Evolutionary conservation across 1,140 invertebrate species (phyloP), one percentile per base, ranked within the genome.

Genomic region (Lasaia peninsularis): DNA sequence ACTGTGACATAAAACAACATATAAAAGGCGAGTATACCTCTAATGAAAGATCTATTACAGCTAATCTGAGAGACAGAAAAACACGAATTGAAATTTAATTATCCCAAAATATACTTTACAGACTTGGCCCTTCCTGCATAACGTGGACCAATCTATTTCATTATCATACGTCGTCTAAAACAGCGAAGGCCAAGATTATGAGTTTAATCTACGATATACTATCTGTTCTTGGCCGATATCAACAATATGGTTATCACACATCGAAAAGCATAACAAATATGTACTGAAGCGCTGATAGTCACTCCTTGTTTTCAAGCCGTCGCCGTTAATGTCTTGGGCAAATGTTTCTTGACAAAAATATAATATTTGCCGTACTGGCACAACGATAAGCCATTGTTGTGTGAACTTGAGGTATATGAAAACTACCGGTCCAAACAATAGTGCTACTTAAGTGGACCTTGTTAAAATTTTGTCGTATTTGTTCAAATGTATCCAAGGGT

Each of bases 401-500:
- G 18, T 16, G 37, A 44, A 44, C 37, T 44, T 44, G 37, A 44
- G 37, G 37, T 44, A 16, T 44, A 44, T 18, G 37, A 44, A 9
- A 44, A 44, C 37, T 44, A 44, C 18, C 16, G 18, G 37, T 44
- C 18, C 37, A 44, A 44, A 44, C 37, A 44, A 44, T 44, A 20
- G 37, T 10, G 37, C 37, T 44, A 44, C 37, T 44, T 44, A 44
- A 44, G 37, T 44, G 37, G 37, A 44, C 37, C 37, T 44, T 44
- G 37, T 44, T 44, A 44, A 44, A 44, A 28, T 18, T 44, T 44
- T 44, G 37, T 44, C 37, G 37, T 44, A 44, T 44, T 44, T 44
- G 37, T 44, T 44, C 37, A 44, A 44, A 44, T 20, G 18, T 18
- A 44, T 2, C 18, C 37, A 44, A 44, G 16, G 37, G 16, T 44